Evolutionary conservation across 2,113 vertebrate genomes (phyloP).

Genomic region (Raphicerus campestris): DNA sequence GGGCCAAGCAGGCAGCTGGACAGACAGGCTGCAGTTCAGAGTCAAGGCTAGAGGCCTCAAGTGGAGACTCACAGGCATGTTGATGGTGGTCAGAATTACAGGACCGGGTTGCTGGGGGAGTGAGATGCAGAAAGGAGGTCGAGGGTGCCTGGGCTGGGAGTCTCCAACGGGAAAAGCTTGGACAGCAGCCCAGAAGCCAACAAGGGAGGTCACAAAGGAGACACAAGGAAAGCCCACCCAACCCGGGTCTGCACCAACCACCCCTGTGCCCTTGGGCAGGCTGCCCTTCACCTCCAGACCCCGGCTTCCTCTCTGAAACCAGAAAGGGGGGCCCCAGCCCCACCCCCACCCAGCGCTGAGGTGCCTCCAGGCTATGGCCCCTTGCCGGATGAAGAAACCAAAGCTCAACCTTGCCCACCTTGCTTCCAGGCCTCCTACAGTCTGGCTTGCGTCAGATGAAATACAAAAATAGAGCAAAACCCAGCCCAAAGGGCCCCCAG

Average conservation of each 20-base stretch:
- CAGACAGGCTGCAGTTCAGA: not conserved
- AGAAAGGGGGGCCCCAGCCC: not conserved
- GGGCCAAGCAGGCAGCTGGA: not conserved
- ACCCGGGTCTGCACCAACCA: not conserved
- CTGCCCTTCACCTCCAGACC: not conserved
- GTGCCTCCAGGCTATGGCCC: not conserved
- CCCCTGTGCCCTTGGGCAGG: not conserved
- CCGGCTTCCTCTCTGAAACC: not conserved
- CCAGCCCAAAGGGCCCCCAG: not conserved
- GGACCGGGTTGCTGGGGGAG: accelerated
- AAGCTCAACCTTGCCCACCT: not conserved
- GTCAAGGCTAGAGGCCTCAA: not conserved
- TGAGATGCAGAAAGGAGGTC: not conserved
- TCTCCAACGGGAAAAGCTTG: not conserved
- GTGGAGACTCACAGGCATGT: not conserved
- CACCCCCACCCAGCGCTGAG: not conserved
- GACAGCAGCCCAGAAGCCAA: not conserved
- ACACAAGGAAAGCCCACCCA: not conserved
- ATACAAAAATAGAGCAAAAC: not conserved
- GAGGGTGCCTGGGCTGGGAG: not conserved
- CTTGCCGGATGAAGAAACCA: not conserved
- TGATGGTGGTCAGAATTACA: not conserved
- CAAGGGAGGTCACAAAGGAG: not conserved
- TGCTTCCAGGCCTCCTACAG: not conserved
- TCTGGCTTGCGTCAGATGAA: not conserved